Evolutionary conservation across 2,888 invertebrate genomes (phyloP).

Genomic region (Nymphalis urticae): DNA sequence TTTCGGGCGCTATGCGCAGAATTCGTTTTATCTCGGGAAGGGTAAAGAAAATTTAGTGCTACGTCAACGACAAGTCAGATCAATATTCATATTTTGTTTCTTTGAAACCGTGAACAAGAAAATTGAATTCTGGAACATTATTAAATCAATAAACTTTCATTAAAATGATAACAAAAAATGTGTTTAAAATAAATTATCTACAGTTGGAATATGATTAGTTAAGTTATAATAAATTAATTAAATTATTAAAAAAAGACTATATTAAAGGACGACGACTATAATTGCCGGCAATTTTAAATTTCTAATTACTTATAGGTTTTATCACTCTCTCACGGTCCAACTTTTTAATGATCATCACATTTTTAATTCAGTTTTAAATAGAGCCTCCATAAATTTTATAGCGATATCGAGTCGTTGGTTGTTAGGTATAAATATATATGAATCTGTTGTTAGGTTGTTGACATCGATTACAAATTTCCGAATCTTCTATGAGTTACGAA

Average conservation of each 20-base stretch:
- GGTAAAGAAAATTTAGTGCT: slow-evolving; percentile 9
- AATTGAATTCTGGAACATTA: no score
- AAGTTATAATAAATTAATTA: background rate
- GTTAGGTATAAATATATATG: slow-evolving; percentile 28
- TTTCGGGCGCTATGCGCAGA: slow-evolving; percentile 8
- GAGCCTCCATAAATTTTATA: slow-evolving; percentile 76
- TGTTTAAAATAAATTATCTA: background rate
- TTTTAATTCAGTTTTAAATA: slow-evolving; percentile 78
- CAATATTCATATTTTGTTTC: no score
- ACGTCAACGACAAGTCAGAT: background rate
- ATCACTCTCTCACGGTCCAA: slow-evolving; percentile 75
- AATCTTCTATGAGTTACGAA: slow-evolving; percentile 26
- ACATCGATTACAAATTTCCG: slow-evolving; percentile 30
- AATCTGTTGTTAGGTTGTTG: slow-evolving; percentile 34
- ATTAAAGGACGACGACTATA: slow-evolving; percentile 3
- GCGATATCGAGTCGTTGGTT: slow-evolving; percentile 48
- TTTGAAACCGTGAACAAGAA: no score
- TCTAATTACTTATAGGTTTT: slow-evolving; percentile 49
- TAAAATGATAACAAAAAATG: no score
- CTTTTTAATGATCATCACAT: slow-evolving; percentile 67
- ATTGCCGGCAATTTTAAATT: slow-evolving; percentile 8
- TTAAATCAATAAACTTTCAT: no score
- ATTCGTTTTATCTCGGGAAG: slow-evolving; percentile 8
- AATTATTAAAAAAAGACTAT: background rate
- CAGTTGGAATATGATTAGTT: background rate